These are phyloP conservation scores for Cassiopea andromeda DNA, from an alignment of 30 jellyfish, hydroid and myxozoan species.

Conservation along the genomic window DNA sequence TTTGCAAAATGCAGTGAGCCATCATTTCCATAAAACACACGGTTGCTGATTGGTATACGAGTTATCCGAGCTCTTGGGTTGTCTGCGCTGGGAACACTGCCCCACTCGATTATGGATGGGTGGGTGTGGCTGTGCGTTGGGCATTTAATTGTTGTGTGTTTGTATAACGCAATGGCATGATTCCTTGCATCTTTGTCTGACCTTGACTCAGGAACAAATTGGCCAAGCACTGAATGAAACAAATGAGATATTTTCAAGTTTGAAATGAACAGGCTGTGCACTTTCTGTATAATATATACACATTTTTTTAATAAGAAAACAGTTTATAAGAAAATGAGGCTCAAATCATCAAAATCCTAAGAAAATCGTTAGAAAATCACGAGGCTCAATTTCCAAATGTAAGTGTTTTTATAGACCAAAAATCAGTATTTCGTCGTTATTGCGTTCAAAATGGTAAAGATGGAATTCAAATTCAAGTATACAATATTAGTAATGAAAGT, in stretches of 20 bases:
- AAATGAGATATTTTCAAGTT: neutral
- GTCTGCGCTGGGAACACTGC: constrained; percentile 53
- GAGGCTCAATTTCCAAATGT: too few species aligned
- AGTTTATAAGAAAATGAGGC: too few species aligned
- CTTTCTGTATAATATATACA: too few species aligned
- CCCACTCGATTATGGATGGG: constrained; percentile 76
- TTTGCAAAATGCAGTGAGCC: constrained; percentile 60
- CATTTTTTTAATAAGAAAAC: too few species aligned
- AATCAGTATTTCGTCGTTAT: too few species aligned
- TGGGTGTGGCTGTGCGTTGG: constrained; percentile 55
- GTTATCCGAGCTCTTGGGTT: constrained; percentile 46
- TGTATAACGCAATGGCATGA: constrained; percentile 36
- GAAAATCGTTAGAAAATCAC: too few species aligned
- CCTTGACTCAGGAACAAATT: constrained; percentile 33
- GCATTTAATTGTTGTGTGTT: constrained; percentile 36
- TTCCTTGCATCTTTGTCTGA: constrained; percentile 46
- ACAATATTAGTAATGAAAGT: too few species aligned
- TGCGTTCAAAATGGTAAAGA: too few species aligned
- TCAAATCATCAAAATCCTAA: too few species aligned
- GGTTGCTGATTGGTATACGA: constrained; percentile 66
- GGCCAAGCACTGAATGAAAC: constrained; percentile 53
- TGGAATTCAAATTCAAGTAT: too few species aligned
- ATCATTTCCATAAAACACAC: constrained; percentile 52
- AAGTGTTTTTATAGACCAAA: too few species aligned
- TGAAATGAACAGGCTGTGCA: too few species aligned